phyloP scores from a whole-genome alignment of 2,113 vertebrate species.

The Oreochromis niloticus region DNA sequence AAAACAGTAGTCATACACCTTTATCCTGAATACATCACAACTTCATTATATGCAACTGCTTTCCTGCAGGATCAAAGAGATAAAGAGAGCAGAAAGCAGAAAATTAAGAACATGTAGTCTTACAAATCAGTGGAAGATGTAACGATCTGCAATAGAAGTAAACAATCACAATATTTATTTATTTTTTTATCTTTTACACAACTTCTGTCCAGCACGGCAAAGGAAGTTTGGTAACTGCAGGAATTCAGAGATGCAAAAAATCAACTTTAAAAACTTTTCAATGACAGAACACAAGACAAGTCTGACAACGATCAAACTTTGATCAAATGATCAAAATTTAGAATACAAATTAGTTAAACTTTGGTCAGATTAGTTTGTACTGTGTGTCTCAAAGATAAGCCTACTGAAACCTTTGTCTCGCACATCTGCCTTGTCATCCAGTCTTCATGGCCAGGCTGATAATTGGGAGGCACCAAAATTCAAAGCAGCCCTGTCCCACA shows the following conservation, averaged over 20 bases:
- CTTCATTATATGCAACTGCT: background rate
- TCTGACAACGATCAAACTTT: background rate
- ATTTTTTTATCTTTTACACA: background rate
- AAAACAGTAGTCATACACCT: background rate
- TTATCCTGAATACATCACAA: background rate
- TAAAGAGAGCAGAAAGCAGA: background rate
- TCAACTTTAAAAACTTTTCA: background rate
- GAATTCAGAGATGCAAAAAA: background rate
- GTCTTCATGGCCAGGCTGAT: background rate
- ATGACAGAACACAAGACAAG: fast-evolving
- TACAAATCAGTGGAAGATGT: background rate
- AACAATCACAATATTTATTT: background rate
- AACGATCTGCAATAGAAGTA: background rate
- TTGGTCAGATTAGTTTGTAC: background rate
- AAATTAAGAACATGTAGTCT: background rate
- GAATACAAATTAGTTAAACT: fast-evolving
- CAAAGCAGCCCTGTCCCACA: background rate
- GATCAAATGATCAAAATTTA: background rate
- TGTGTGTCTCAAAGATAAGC: fast-evolving
- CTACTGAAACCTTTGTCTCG: fast-evolving
- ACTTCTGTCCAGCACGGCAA: background rate
- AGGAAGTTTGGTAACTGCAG: background rate
- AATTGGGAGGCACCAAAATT: fast-evolving
- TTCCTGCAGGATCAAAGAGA: background rate
- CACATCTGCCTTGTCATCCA: background rate